Evolutionary conservation across 2,888 invertebrate species (phyloP), one percentile per base, ranked within the genome.

Genomic region (Scaptodrosophila latifasciaeformis): DNA sequence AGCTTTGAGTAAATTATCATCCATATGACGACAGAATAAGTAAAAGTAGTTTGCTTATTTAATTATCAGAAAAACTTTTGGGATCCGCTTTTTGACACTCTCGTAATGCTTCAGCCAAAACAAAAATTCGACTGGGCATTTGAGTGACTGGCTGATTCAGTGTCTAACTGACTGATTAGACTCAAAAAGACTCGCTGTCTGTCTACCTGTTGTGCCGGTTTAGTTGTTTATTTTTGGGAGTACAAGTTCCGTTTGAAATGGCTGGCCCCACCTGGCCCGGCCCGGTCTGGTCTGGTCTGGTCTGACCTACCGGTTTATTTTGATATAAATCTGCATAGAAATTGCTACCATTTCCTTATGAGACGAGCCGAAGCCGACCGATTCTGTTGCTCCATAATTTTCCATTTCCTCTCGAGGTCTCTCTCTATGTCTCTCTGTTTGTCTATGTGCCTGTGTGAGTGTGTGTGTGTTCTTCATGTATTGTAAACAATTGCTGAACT

Each of bases 201-300:
- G 49, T 42, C 68, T 75, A 72, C 72, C 79, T 71, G 72, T 72
- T 74, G 72, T 76, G 72, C 72, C 76, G 79, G 72, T 74, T 74
- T 74, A 74, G 72, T 74, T 74, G 69, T 24, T 56, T 67, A 42
- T 56, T 27, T 40, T 45, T 18, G 17, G 35, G 15, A 27, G 49
- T 49, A 40, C 40, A 19, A 40, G 40, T 40, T 40, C 40, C 40
- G 40, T 40, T 40, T 40, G n/a, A 12, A 17, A n/a, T 31, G n/a
- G n/a, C 19, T 40, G 24, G 9, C 31, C 24, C 4, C 3, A 24
- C 7, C n/a, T n/a, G n/a, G n/a, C n/a, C n/a, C n/a, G n/a, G n/a
- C n/a, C 24, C 24, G 24, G 24, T 24, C 24, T 24, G 24, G 24
- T 3, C 24, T 24, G 24, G 24, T 3, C 24, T 24, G 24, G 24